phyloP scores from a whole-genome alignment of 2,797 vertebrate species.

The Naso thynnoides region DNA sequence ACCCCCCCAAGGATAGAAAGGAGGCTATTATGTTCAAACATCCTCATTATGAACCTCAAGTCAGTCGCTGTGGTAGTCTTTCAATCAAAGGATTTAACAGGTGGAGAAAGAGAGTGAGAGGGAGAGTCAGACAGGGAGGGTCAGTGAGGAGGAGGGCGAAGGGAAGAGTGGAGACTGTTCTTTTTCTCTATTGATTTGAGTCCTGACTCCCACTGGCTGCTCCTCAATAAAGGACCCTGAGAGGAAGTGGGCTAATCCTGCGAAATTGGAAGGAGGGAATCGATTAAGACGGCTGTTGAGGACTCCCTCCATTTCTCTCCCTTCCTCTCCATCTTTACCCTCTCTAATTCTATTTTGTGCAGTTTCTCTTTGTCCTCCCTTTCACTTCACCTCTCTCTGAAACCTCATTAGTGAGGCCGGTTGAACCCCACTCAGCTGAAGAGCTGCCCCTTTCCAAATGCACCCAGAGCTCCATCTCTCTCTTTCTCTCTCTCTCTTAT shows the following conservation, averaged over 20 bases:
- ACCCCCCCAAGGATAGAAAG: constrained; percentile 70
- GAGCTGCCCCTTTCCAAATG: constrained; percentile 49
- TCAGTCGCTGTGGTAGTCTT: constrained; percentile 72
- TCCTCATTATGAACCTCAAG: constrained; percentile 81
- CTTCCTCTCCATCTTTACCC: constrained; percentile 64
- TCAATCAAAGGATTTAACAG: constrained; percentile 82
- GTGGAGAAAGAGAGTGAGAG: constrained; percentile 63
- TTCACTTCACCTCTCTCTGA: constrained; percentile 52
- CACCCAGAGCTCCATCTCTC: constrained; percentile 40
- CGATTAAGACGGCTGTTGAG: constrained; percentile 80
- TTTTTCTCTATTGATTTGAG: constrained; percentile 84
- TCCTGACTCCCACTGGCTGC: constrained; percentile 78
- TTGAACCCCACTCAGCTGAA: constrained; percentile 60
- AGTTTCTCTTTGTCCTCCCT: constrained; percentile 42
- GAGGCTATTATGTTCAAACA: constrained; percentile 82
- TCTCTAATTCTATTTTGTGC: constrained; percentile 70
- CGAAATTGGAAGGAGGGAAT: constrained; percentile 82
- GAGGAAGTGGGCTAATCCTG: constrained; percentile 85
- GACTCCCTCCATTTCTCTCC: constrained; percentile 67
- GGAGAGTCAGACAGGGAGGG: constrained; percentile 56
- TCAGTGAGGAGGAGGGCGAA: constrained; percentile 61
- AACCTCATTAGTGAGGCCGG: constrained; percentile 75
- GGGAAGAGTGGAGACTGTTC: constrained; percentile 77
- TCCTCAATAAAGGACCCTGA: constrained; percentile 75
- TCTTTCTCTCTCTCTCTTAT: not conserved